A percentile compares a stretch with the other conserved stretches of the same genome.
phyloP scores from a whole-genome alignment of 2,888 invertebrate species.

The Leucozona laternaria region DNA sequence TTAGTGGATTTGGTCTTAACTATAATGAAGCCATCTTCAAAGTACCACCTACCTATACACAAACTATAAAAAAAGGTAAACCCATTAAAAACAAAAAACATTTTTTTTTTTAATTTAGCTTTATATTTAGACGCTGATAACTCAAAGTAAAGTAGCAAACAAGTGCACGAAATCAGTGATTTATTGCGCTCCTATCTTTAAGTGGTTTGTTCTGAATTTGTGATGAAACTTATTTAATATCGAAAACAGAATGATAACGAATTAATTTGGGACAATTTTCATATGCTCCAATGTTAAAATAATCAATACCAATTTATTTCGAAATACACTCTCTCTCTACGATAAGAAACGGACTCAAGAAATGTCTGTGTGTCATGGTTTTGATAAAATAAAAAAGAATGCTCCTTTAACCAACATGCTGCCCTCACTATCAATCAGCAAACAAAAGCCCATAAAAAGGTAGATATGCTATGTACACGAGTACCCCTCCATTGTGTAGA shows the following conservation, averaged over 20 bases:
- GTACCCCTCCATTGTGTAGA: not conserved
- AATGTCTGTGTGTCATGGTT: not conserved
- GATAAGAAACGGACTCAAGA: conserved; percentile 15
- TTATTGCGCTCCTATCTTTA: conserved; percentile 6
- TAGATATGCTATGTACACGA: not conserved
- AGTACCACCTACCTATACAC: no score
- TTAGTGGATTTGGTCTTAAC: no score
- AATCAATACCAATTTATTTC: not conserved
- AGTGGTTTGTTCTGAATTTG: not conserved
- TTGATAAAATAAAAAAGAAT: conserved; percentile 23
- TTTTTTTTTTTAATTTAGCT: not conserved
- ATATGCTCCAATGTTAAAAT: not conserved
- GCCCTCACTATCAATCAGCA: conserved; percentile 43
- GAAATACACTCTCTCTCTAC: conserved; percentile 5
- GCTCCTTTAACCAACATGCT: not conserved
- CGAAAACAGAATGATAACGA: conserved; percentile 34
- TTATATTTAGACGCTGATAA: not conserved
- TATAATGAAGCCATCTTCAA: no score
- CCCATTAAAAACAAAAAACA: no score
- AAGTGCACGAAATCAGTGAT: conserved; percentile 2
- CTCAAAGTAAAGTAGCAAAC: not conserved
- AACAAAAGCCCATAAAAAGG: conserved; percentile 47
- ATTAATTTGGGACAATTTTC: conserved; percentile 52
- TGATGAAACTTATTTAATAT: conserved; percentile 12
- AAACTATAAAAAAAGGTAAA: no score